Evolutionary conservation across 2,888 invertebrate species (phyloP).

Genomic region (Sylvicola fuscatus): DNA sequence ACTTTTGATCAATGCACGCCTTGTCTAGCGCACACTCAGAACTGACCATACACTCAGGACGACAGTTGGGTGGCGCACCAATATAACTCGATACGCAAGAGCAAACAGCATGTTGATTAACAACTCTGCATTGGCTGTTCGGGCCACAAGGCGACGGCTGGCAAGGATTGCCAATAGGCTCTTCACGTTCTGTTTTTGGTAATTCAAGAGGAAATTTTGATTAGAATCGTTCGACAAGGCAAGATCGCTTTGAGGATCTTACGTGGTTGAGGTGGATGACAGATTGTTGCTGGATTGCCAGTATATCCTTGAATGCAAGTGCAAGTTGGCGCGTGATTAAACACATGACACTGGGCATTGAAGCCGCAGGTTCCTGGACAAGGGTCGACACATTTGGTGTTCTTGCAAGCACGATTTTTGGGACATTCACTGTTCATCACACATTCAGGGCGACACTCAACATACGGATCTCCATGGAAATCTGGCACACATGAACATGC

Average conservation of each 20-base stretch:
- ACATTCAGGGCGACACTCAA: slow-evolving; percentile 47
- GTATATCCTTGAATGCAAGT: slow-evolving; percentile 35
- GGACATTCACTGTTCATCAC: slow-evolving; percentile 42
- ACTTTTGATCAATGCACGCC: slow-evolving; percentile 61
- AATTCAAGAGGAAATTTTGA: too few species aligned
- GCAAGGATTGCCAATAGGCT: slow-evolving; percentile 32
- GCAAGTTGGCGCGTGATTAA: slow-evolving; percentile 45
- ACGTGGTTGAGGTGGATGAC: slow-evolving; percentile 19
- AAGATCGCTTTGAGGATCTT: slow-evolving; percentile 13
- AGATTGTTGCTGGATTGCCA: slow-evolving; percentile 35
- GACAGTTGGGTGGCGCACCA: slow-evolving; percentile 57
- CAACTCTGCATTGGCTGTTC: slow-evolving; percentile 53
- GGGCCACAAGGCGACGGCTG: slow-evolving; percentile 58
- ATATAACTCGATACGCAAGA: slow-evolving; percentile 58
- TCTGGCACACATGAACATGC: slow-evolving; percentile 40
- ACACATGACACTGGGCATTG: slow-evolving; percentile 49
- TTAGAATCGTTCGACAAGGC: background rate
- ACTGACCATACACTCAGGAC: slow-evolving; percentile 65
- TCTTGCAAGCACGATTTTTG: slow-evolving; percentile 39
- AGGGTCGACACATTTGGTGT: slow-evolving; percentile 64
- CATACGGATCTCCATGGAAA: slow-evolving; percentile 42
- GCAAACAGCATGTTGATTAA: slow-evolving; percentile 56
- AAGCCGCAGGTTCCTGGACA: slow-evolving; percentile 68
- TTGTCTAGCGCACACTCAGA: slow-evolving; percentile 62
- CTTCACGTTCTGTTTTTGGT: background rate